Evolutionary conservation across 2,113 vertebrate genomes (phyloP).

Genomic region (Heptranchias perlo): DNA sequence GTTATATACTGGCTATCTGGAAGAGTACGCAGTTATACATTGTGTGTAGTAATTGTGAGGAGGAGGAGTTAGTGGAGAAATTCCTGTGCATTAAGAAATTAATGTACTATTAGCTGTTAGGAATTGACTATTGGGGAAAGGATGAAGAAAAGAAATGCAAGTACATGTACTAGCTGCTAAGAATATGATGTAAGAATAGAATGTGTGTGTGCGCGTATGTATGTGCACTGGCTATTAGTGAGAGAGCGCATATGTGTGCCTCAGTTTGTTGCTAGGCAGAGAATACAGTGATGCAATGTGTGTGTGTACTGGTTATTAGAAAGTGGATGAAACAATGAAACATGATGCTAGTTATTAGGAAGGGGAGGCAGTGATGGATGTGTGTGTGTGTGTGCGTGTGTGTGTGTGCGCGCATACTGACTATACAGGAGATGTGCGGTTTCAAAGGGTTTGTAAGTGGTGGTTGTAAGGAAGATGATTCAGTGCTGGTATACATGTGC

Average conservation of each 20-base stretch:
- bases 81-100: background rate
- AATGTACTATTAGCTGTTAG: background rate
- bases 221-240: background rate
- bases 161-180: background rate
- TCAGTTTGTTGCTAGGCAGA: background rate
- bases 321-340: background rate
- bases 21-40: background rate
- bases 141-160: background rate
- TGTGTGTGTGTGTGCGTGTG: too few species aligned
- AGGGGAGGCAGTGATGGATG: background rate
- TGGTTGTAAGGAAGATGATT: background rate
- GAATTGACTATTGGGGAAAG: background rate
- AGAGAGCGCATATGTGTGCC: background rate
- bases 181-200: background rate
- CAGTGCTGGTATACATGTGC: background rate
- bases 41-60: background rate
- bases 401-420: too few species aligned
- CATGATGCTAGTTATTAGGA: background rate
- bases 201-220: background rate
- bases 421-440: background rate
- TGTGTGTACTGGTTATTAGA: background rate
- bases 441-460: background rate
- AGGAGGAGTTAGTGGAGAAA: background rate
- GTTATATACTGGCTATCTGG: background rate
- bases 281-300: background rate